Percentiles rank a stretch among this genome's conserved stretches.
These are phyloP conservation scores for Bombus waltoni DNA, from an alignment of 1,140 invertebrate species.

Conservation along the genomic window DNA sequence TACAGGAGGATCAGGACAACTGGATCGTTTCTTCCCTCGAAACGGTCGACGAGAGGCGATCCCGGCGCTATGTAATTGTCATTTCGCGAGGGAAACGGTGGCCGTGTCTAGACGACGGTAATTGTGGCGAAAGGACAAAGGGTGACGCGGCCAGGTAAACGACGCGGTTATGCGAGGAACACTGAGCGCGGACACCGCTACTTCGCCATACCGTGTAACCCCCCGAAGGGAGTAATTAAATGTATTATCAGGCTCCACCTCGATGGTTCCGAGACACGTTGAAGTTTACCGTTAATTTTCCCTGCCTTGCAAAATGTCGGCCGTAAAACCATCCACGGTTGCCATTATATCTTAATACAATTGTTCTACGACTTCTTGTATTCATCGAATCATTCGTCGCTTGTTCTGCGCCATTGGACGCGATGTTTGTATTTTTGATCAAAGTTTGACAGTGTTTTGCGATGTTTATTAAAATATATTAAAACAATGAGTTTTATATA, in stretches of 20 bases:
- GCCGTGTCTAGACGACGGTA: conserved; percentile 68
- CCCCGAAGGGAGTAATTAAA: conserved; percentile 62
- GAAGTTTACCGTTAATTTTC: conserved; percentile 51
- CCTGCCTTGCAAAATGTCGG: background rate
- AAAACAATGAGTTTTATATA: no score
- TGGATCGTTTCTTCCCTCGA: conserved; percentile 37
- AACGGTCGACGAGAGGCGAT: conserved; percentile 49
- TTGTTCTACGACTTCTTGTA: no score
- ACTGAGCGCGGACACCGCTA: background rate
- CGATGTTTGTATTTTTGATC: background rate
- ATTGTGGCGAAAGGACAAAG: conserved; percentile 69
- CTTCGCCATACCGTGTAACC: background rate
- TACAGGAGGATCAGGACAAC: background rate
- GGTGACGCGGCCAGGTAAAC: conserved; percentile 56
- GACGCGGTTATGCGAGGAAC: conserved; percentile 36
- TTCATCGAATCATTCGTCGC: background rate
- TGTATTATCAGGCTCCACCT: conserved; percentile 44
- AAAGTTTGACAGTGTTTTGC: background rate
- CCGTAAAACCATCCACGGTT: background rate
- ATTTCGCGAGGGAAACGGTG: conserved; percentile 59
- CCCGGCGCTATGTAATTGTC: conserved; percentile 66
- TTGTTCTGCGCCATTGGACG: background rate
- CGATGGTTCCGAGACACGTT: background rate
- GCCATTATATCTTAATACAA: background rate
- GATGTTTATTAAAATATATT: no score